phyloP scores from a whole-genome alignment of 2,113 vertebrate species.

The Xiphorhynchus elegans region DNA sequence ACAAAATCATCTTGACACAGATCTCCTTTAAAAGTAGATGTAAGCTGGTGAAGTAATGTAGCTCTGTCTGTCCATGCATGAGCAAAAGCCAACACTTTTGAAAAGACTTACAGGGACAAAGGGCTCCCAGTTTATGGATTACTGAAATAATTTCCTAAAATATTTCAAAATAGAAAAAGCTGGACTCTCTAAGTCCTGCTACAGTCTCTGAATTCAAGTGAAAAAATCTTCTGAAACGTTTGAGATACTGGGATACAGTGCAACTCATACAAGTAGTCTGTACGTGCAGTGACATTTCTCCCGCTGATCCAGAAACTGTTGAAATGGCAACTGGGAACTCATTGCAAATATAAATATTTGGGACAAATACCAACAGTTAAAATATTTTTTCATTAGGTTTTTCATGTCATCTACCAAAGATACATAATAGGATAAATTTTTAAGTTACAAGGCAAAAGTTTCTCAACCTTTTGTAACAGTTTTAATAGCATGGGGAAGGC shows the following conservation, averaged over 20 bases:
- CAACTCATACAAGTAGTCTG: neutral
- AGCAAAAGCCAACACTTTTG: neutral
- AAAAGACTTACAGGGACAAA: neutral
- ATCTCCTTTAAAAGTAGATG: neutral
- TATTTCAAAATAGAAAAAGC: neutral
- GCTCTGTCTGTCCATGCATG: neutral
- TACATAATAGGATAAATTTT: neutral
- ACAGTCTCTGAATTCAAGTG: neutral
- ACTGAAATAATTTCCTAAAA: neutral
- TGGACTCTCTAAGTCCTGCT: neutral
- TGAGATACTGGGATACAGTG: neutral
- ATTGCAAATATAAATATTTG: neutral
- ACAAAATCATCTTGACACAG: neutral
- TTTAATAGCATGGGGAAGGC: neutral
- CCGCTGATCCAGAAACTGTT: neutral
- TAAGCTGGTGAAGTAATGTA: neutral
- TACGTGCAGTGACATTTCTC: neutral
- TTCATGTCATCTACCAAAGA: neutral
- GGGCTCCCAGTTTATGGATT: neutral
- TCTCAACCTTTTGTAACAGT: neutral
- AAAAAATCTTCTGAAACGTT: neutral
- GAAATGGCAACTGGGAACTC: neutral
- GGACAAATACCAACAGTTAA: neutral
- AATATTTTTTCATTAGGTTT: neutral
- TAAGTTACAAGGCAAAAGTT: neutral